These are phyloP conservation scores for Rhogogaster chlorosoma DNA, from an alignment of 2,888 invertebrate genomes.

Conservation along the genomic window DNA sequence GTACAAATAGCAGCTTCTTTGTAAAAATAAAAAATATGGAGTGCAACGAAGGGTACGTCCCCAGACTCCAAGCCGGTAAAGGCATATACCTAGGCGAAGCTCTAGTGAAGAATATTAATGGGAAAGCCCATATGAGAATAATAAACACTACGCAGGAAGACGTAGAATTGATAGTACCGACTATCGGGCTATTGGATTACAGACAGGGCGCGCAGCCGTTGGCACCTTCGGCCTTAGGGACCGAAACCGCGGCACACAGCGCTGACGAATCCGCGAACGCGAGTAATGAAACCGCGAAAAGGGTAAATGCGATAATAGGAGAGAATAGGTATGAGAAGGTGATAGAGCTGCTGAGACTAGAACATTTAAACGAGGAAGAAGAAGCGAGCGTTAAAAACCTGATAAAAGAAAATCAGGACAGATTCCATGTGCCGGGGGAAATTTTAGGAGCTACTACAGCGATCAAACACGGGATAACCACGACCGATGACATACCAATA, in stretches of 20 bases:
- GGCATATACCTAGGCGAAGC: conserved; percentile 44
- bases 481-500: conserved; percentile 41
- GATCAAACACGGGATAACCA: conserved; percentile 47
- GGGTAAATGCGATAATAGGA: too few relatives aligned
- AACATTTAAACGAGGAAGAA: too few relatives aligned
- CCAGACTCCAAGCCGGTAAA: not conserved
- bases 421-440: too few relatives aligned
- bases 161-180: conserved; percentile 25
- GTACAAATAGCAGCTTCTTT: not conserved
- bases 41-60: not conserved
- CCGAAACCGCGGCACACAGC: too few relatives aligned
- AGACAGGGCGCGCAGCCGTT: not conserved
- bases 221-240: too few relatives aligned
- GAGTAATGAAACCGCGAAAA: not conserved
- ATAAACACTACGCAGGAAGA: not conserved
- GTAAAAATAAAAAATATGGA: not conserved
- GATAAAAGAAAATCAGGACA: too few relatives aligned
- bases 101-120: not conserved
- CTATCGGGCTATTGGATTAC: not conserved
- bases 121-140: not conserved
- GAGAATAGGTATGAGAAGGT: too few relatives aligned
- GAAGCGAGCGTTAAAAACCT: too few relatives aligned
- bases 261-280: too few relatives aligned
- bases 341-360: too few relatives aligned
- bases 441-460: conserved; percentile 12